phyloP scores from a whole-genome alignment of 2,113 vertebrate species.

The Protobothrops flavoviridis region DNA sequence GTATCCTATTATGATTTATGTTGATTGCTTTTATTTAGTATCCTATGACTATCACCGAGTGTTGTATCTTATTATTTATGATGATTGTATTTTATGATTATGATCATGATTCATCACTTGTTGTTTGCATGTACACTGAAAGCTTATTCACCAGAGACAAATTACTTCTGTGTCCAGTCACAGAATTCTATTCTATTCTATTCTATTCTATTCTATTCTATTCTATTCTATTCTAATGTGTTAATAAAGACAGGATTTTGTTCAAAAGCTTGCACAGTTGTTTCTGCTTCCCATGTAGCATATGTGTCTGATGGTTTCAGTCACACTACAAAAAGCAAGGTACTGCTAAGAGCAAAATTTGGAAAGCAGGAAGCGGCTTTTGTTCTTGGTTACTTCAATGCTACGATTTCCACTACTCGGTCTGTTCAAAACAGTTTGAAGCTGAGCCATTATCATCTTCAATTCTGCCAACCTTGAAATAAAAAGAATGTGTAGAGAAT shows the following conservation, averaged over 20 bases:
- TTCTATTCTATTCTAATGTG: background rate
- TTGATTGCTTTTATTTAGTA: background rate
- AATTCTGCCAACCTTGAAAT: background rate
- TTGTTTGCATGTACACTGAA: too few species aligned
- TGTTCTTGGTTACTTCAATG: background rate
- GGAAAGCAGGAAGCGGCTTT: background rate
- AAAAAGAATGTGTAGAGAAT: background rate
- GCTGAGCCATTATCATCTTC: background rate
- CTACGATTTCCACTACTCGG: background rate
- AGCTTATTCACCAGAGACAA: too few species aligned
- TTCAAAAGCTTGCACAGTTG: background rate
- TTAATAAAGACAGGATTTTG: background rate
- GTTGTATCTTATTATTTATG: background rate
- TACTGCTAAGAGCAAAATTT: background rate
- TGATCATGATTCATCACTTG: too few species aligned
- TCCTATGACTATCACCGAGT: background rate
- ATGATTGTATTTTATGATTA: too few species aligned
- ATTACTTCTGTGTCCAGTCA: too few species aligned
- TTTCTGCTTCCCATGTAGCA: background rate
- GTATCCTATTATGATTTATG: background rate
- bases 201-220: too few species aligned
- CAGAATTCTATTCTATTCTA: too few species aligned
- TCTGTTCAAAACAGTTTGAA: background rate
- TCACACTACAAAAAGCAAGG: background rate
- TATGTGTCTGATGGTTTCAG: background rate